Conservation (phyloP, 2,888 invertebrate species). For the Hirtodrosophila confusa region DNA sequence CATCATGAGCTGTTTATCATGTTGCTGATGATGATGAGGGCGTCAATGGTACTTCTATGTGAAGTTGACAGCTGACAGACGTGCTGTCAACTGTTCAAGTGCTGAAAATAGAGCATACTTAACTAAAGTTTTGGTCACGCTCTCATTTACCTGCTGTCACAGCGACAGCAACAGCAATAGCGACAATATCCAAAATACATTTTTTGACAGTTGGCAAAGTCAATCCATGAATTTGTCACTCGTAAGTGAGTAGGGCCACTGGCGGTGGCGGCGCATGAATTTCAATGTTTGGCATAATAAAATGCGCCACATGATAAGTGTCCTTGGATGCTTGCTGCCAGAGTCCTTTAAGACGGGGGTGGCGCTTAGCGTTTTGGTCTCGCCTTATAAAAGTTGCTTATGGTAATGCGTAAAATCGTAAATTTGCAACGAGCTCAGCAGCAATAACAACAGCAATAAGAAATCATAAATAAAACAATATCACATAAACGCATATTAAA, state of each 20-base stretch:
- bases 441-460: slow-evolving; percentile 59
- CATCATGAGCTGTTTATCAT: not conserved
- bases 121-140: slow-evolving; percentile 41
- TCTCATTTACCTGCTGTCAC: slow-evolving; percentile 24
- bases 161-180: not conserved
- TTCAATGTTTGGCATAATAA: slow-evolving; percentile 65
- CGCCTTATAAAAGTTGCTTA: slow-evolving; percentile 59
- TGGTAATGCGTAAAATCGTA: slow-evolving; percentile 70
- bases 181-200: slow-evolving; percentile 6
- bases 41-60: slow-evolving; percentile 35
- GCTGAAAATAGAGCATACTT: slow-evolving; percentile 42
- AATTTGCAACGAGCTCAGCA: slow-evolving; percentile 62
- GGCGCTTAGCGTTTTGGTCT: slow-evolving; percentile 18
- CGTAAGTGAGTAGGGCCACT: slow-evolving; percentile 50
- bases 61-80: slow-evolving; percentile 51
- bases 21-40: slow-evolving; percentile 39
- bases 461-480: slow-evolving; percentile 78
- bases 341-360: not conserved
- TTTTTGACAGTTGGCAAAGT: slow-evolving; percentile 8
- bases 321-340: slow-evolving; percentile 9
- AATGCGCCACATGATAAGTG: slow-evolving; percentile 44
- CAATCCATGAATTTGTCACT: slow-evolving; percentile 53
- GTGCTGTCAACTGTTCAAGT: slow-evolving; percentile 49
- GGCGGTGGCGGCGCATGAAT: slow-evolving; percentile 49
- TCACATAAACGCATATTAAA: slow-evolving; percentile 59